phyloP scores from a whole-genome alignment of 2,888 invertebrate genomes.

The Callosobruchus maculatus region DNA sequence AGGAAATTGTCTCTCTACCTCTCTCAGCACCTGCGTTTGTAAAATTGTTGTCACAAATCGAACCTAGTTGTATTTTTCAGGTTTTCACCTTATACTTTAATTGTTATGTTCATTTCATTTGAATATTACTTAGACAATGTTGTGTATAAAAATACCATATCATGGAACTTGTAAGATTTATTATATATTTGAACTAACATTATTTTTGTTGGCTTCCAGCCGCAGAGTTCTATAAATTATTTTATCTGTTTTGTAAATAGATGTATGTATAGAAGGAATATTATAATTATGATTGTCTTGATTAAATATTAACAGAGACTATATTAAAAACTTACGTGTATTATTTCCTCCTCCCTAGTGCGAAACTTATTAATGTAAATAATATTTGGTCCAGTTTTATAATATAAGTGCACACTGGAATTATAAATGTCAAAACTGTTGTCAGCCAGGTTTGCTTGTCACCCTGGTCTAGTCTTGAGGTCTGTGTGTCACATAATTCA shows the following conservation, averaged over 20 bases:
- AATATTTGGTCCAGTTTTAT: too few species aligned
- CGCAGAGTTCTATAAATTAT: constrained; percentile 45
- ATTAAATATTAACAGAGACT: constrained; percentile 51
- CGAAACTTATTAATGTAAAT: too few species aligned
- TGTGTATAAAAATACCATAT: constrained; percentile 48
- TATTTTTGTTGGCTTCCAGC: constrained; percentile 42
- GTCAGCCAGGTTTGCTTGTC: too few species aligned
- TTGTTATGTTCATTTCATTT: constrained; percentile 41
- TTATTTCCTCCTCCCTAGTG: constrained; percentile 10
- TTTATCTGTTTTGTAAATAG: constrained; percentile 53
- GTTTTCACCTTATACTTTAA: constrained; percentile 25
- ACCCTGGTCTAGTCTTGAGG: too few species aligned
- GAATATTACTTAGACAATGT: constrained; percentile 37
- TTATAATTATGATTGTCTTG: constrained; percentile 52
- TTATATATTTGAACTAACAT: constrained; percentile 39
- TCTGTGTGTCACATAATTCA: too few species aligned
- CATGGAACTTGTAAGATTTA: constrained; percentile 45
- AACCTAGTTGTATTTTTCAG: background rate
- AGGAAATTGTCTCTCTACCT: background rate
- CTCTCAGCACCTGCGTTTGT: constrained; percentile 28
- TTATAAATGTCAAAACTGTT: too few species aligned
- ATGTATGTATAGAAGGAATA: constrained; percentile 52
- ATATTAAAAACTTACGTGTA: constrained; percentile 28
- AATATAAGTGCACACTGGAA: too few species aligned
- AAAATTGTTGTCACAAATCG: constrained; percentile 25